Percentiles rank a stretch among this genome's conserved stretches.
Conservation (phyloP, 2,797 vertebrate genomes). For the Anguilla marmorata region DNA sequence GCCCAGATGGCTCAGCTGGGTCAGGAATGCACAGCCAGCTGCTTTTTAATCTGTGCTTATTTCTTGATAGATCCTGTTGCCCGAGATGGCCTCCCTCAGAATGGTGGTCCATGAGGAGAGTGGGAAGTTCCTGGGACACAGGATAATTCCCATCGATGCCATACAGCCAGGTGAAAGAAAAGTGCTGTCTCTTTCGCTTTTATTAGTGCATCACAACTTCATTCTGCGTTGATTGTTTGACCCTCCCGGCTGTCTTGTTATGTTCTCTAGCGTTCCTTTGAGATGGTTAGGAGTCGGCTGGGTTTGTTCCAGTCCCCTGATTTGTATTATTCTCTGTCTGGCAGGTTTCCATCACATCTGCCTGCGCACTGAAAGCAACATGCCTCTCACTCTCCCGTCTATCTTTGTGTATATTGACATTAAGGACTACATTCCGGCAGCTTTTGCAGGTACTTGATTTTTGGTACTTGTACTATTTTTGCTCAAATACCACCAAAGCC, state of each 20-base stretch:
- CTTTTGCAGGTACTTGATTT: conserved; percentile 83
- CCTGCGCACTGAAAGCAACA: conserved; percentile 90
- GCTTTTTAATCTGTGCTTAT: neutral
- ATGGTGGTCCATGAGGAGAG: conserved; percentile 90
- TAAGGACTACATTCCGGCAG: conserved; percentile 95
- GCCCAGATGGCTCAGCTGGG: neutral
- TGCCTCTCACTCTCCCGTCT: conserved; percentile 87
- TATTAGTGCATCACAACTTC: neutral
- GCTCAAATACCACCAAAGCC: conserved; percentile 6
- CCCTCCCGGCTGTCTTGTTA: neutral
- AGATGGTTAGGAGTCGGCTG: neutral
- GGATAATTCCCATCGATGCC: conserved; percentile 88
- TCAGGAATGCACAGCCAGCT: neutral
- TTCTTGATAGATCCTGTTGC: conserved; percentile 82
- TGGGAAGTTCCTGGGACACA: conserved; percentile 92
- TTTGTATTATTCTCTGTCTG: neutral
- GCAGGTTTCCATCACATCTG: conserved; percentile 96
- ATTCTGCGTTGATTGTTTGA: neutral
- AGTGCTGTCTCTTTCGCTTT: neutral
- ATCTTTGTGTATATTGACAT: conserved; percentile 94
- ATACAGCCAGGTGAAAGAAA: conserved; percentile 82
- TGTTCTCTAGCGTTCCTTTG: neutral
- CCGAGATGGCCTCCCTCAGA: conserved; percentile 88
- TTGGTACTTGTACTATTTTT: conserved; percentile 21
- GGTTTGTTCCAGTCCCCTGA: conserved; percentile 39